Conservation (phyloP, 2,113 vertebrate species). For the Lipotes vexillifer region DNA sequence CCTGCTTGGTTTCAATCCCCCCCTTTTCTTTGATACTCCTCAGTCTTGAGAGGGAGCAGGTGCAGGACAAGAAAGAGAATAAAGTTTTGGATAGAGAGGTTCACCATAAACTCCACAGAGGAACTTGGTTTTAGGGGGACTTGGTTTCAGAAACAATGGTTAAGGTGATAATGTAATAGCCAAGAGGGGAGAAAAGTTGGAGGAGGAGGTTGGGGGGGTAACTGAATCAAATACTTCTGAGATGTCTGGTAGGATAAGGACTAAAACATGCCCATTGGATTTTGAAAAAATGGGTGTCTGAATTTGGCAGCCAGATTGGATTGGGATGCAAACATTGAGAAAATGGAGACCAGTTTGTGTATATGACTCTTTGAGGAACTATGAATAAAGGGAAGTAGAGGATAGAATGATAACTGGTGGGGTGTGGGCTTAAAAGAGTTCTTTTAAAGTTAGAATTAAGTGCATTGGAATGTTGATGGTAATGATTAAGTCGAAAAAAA, state of each 20-base stretch:
- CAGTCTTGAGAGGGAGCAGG: too few species aligned
- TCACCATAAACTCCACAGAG: background rate
- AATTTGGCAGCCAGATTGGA: background rate
- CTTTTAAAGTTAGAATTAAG: background rate
- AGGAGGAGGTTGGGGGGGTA: too few species aligned
- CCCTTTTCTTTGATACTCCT: background rate
- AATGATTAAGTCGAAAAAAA: background rate
- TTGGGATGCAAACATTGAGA: rapidly evolving
- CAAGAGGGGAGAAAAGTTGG: background rate
- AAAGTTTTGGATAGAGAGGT: background rate
- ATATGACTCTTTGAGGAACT: background rate
- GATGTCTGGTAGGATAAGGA: background rate
- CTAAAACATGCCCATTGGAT: background rate
- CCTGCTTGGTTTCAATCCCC: background rate
- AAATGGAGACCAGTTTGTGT: background rate
- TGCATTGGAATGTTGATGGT: background rate
- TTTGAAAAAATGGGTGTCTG: background rate
- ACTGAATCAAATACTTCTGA: background rate
- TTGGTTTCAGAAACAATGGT: background rate
- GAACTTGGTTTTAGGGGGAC: background rate
- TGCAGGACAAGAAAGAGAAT: background rate
- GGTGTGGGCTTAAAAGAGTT: background rate
- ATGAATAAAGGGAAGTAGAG: background rate
- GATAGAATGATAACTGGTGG: background rate
- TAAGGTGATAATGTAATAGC: background rate